Base-by-base conservation (phyloP, 2,113 vertebrate genomes). In the Chamaetylas fuelleborni region DNA sequence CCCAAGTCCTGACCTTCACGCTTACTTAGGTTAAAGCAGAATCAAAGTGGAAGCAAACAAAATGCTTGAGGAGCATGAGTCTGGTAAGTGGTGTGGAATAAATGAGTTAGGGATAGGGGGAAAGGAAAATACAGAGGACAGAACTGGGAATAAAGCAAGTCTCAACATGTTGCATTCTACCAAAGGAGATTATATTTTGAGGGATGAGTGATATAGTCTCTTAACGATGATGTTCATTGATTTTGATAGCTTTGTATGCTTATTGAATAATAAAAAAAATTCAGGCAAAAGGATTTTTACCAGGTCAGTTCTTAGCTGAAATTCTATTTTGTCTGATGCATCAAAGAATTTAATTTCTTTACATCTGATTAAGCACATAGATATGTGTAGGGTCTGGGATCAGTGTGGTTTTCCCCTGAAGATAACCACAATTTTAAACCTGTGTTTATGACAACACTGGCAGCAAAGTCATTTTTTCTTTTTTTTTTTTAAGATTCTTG, bases 311-410 rank as follows among this genome's bases (percentile, higher is more conserved):
- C 15, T 3, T 22, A 70, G 5, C 5, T 73, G n/a, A 11, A 81
- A 43, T 43, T 76, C 14, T 81, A 0, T 56, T 67, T 81, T 64
- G 19, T 42, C 36, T 73, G 17, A 25, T 17, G 29, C 9, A 47
- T 56, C 31, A 65, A 92, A 80, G 90, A 9, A 28, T 7, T 5
- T 40, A 11, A 36, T 60, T 36, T 1, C 5, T 80, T 71, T 84
- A 38, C 18, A 16, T n/a, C 3, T 36, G 9, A 58, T 24, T 45
- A 72, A 84, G 14, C 11, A 67, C 12, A 40, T 33, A 40, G 1
- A 6, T 84, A 42, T 19, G 1, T 31, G 4, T 56, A 88, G 26
- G 14, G 5, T 45, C 11, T 67, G 28, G 1, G 4, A 0, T 53
- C 28, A 38, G 12, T 43, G 9, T 43, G 9, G 8, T 57, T 61